Percentiles rank a stretch among this genome's conserved stretches.
These are phyloP conservation scores for Perca fluviatilis DNA, from an alignment of 2,113 vertebrate species.

Conservation along the genomic window DNA sequence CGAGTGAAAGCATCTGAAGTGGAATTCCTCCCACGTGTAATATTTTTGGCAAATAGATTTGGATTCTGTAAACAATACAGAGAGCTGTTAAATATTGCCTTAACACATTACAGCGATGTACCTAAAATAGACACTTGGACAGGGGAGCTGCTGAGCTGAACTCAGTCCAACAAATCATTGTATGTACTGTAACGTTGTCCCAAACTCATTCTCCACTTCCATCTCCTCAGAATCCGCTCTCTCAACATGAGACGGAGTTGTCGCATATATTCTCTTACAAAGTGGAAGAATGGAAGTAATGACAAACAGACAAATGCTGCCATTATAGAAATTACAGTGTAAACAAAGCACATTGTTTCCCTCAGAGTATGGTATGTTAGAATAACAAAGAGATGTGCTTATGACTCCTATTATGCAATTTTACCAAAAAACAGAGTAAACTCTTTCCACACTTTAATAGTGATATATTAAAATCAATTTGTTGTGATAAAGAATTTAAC, in stretches of 20 bases:
- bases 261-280: neutral
- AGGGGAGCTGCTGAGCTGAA: slow-evolving; percentile 19
- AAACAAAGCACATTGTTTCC: slow-evolving; percentile 11
- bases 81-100: slow-evolving; percentile 41
- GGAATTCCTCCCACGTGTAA: slow-evolving; percentile 22
- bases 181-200: slow-evolving; percentile 8
- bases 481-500: neutral
- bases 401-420: neutral
- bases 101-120: slow-evolving; percentile 34
- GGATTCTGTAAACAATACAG: neutral
- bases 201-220: neutral
- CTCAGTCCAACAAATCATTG: slow-evolving; percentile 21
- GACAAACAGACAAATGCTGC: neutral
- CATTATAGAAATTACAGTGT: neutral
- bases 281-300: neutral
- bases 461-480: neutral
- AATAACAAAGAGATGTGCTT: neutral
- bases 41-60: slow-evolving; percentile 12
- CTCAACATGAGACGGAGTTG: neutral
- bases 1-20: slow-evolving; percentile 21
- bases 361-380: neutral
- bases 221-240: neutral
- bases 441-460: neutral
- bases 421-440: neutral
- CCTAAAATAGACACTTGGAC: slow-evolving; percentile 50